A percentile compares a stretch with the other conserved stretches of the same genome.
Conservation (phyloP, 2,113 vertebrate genomes). For the Sus scrofa region DNA sequence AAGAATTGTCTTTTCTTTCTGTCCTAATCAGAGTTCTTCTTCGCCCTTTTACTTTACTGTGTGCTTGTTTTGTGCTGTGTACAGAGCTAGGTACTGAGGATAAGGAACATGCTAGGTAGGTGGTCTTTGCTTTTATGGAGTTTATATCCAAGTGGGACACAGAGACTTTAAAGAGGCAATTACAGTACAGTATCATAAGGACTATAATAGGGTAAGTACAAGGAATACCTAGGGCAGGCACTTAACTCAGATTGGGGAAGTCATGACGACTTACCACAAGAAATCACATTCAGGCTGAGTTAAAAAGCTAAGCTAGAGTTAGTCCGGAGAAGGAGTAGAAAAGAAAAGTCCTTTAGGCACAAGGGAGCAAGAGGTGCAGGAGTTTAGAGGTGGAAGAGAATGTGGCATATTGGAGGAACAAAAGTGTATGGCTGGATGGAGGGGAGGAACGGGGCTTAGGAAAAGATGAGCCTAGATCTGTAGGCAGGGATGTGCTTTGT, state of each 20-base stretch:
- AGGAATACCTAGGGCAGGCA: neutral
- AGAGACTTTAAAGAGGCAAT: neutral
- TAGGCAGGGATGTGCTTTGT: neutral
- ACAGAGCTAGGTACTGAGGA: neutral
- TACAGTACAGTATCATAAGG: neutral
- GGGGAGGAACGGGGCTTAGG: neutral
- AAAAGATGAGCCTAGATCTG: neutral
- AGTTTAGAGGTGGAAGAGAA: neutral
- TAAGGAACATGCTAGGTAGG: neutral
- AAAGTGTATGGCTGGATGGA: neutral
- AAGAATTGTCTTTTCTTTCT: neutral
- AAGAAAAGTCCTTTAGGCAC: neutral
- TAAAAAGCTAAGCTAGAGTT: neutral
- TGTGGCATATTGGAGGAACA: neutral
- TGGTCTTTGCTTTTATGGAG: neutral
- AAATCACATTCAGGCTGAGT: neutral
- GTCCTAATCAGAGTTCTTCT: neutral
- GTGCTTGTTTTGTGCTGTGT: neutral
- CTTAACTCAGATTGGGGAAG: neutral
- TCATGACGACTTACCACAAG: neutral
- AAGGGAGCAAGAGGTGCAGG: neutral
- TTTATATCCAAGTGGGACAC: neutral
- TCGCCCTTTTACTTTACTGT: neutral
- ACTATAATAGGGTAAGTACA: neutral
- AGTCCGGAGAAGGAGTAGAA: neutral